phyloP scores from a whole-genome alignment of 2,888 invertebrate genomes.

The Eudasyphora cyanicolor region DNA sequence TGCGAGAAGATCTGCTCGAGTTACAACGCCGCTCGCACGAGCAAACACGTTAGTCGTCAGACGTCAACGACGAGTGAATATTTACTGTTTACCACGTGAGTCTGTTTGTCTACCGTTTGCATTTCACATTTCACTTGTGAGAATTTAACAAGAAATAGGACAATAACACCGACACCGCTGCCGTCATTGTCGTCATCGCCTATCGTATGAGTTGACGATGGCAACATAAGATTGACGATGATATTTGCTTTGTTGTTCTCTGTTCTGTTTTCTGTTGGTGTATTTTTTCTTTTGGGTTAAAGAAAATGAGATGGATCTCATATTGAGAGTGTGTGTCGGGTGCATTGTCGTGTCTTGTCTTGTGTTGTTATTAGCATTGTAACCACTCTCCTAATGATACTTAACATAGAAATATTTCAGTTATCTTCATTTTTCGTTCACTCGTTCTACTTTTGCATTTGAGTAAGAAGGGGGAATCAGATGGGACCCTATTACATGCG shows the following conservation, averaged over 20 bases:
- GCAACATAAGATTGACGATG: neutral
- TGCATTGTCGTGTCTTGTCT: too few relatives aligned
- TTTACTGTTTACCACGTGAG: neutral
- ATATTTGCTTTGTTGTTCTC: neutral
- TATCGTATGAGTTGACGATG: neutral
- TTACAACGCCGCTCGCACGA: slow-evolving; percentile 1
- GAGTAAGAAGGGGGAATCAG: neutral
- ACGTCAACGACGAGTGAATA: neutral
- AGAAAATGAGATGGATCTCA: slow-evolving; percentile 15
- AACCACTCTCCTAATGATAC: neutral
- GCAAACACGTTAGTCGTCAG: too few relatives aligned
- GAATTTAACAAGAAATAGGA: slow-evolving; percentile 1
- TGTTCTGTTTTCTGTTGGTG: neutral
- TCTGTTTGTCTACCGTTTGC: neutral
- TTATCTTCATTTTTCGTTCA: too few relatives aligned
- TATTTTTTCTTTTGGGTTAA: slow-evolving; percentile 9
- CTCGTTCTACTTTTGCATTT: slow-evolving; percentile 1
- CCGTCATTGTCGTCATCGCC: too few relatives aligned
- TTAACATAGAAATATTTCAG: neutral
- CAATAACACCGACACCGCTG: neutral
- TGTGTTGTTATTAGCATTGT: slow-evolving; percentile 20
- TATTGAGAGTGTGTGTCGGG: neutral
- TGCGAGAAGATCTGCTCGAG: slow-evolving; percentile 10
- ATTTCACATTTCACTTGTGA: slow-evolving; percentile 21
- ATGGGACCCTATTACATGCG: neutral